Conservation (phyloP, 2,888 invertebrate genomes). For the Mythimna albipuncta region DNA sequence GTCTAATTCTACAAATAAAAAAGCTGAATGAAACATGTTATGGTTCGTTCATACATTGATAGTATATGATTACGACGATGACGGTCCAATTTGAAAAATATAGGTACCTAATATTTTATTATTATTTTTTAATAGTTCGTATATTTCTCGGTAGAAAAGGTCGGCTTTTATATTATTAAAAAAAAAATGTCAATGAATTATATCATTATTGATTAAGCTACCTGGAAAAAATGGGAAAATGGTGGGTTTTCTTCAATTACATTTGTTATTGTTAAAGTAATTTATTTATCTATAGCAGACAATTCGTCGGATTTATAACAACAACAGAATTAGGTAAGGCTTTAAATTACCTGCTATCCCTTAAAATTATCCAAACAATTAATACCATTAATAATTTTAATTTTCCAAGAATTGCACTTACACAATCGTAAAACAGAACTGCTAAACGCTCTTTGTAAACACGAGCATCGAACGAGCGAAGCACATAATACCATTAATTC, state of each 20-base stretch:
- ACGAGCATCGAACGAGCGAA: constrained; percentile 50
- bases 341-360: neutral
- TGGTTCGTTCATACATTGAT: no score
- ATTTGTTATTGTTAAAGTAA: neutral
- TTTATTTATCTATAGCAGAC: neutral
- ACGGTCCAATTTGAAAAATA: no score
- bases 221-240: neutral
- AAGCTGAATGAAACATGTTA: no score
- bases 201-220: no score
- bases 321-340: neutral
- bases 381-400: constrained; percentile 16
- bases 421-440: constrained; percentile 28
- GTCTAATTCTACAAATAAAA: no score
- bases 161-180: no score
- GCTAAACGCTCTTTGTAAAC: constrained; percentile 52
- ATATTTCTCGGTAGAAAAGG: no score
- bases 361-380: neutral
- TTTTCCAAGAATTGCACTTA: constrained; percentile 25
- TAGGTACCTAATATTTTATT: no score
- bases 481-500: constrained; percentile 64
- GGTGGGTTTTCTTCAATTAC: neutral
- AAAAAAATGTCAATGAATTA: no score
- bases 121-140: no score
- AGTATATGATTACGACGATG: no score
- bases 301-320: neutral